Percentiles rank a stretch among this genome's conserved stretches.
These are phyloP conservation scores for Stomorhina lunata DNA, from an alignment of 2,888 invertebrate species.

Conservation along the genomic window DNA sequence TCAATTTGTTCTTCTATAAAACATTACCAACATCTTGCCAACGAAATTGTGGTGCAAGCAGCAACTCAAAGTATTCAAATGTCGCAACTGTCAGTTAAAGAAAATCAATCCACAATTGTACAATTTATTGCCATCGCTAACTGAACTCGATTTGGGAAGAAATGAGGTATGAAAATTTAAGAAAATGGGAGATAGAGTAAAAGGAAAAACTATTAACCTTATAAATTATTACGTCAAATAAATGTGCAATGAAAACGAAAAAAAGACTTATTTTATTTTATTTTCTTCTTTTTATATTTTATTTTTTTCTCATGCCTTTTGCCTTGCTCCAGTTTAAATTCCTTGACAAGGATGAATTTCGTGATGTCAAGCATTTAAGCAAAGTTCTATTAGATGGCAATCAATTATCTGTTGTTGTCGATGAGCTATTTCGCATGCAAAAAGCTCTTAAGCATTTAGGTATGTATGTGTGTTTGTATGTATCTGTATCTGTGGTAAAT, in stretches of 20 bases:
- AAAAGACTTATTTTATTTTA: constrained; percentile 1
- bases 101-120: constrained; percentile 90
- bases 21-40: not conserved
- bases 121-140: constrained; percentile 86
- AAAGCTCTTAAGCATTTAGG: constrained; percentile 79
- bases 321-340: constrained; percentile 83
- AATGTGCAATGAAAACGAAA: not conserved
- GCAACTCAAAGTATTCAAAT: constrained; percentile 86
- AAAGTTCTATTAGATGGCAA: constrained; percentile 87
- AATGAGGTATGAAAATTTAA: constrained; percentile 81
- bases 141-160: constrained; percentile 88
- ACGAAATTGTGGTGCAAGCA: constrained; percentile 74
- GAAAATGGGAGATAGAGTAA: not conserved
- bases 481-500: not conserved
- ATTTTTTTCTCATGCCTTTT: constrained; percentile 60
- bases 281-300: constrained; percentile 23
- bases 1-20: not conserved
- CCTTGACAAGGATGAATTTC: constrained; percentile 86
- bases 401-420: constrained; percentile 87
- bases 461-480: constrained; percentile 67
- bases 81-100: constrained; percentile 86
- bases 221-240: not conserved
- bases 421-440: constrained; percentile 83
- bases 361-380: constrained; percentile 84
- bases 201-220: not conserved